Evolutionary conservation across 1,140 invertebrate species (phyloP), one percentile per base, ranked within the genome.

Genomic region (Apis laboriosa): DNA sequence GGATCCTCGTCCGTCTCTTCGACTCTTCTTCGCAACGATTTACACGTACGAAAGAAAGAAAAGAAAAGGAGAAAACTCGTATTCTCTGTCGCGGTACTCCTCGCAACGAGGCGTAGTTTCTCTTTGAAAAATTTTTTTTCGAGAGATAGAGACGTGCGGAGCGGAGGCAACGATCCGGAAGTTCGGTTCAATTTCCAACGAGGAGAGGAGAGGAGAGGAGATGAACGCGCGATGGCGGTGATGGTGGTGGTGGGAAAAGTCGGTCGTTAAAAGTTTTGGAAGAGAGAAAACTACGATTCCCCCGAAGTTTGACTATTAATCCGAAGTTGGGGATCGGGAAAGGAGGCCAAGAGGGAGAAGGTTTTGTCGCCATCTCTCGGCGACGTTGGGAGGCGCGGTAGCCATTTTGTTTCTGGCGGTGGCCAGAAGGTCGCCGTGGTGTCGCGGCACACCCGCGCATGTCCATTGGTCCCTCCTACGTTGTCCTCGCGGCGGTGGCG

Each of bases 371-470:
- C 93, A 94, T 94, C 93, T 94, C 83, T 90, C 86, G 88, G 84
- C 58, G 68, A 85, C 67, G 84, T 77, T 72, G 61, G 75, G 87
- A 90, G 88, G 61, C 78, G 70, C 55, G 89, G 93, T 93, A 94
- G 93, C 93, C 93, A 94, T 94, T 94, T 94, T 94, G 93, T 94
- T 94, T 93, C 93, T 93, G 92, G 93, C 93, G 92, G 92, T 94
- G 93, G 93, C 93, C 93, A 94, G 93, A 94, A 94, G 93, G 93
- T 94, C 92, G 93, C 92, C 93, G 93, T 93, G 89, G 92, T 92
- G 91, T 93, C 92, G 92, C 92, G 92, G 88, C 92, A 93, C 93
- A 94, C 93, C 93, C 93, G 93, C 93, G 93, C 93, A 94, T 94
- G 93, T 93, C 93, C 92, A 93, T 92, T 94, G 93, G 93, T 92